A percentile compares a stretch with the other conserved stretches of the same genome.
Evolutionary conservation across 2,113 vertebrate species (phyloP).

Genomic region (Willisornis vidua): DNA sequence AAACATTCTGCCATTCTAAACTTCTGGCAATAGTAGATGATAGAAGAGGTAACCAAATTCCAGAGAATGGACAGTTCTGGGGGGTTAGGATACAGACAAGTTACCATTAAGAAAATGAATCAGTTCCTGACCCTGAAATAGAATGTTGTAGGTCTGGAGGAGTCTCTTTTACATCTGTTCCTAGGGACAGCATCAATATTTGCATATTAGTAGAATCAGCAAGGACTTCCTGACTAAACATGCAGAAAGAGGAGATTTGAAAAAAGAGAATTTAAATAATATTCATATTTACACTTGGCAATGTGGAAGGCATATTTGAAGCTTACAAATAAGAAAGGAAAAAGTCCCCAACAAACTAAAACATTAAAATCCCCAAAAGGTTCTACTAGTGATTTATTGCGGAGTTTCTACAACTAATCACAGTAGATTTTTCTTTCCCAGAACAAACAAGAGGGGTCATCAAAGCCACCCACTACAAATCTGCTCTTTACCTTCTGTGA

Average conservation of each 20-base stretch:
- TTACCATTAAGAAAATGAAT: neutral
- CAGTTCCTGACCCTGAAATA: neutral
- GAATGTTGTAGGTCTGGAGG: neutral
- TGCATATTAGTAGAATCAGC: neutral
- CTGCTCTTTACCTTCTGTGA: neutral
- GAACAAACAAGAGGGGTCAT: neutral
- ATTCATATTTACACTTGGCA: neutral
- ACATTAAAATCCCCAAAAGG: neutral
- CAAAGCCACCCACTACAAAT: neutral
- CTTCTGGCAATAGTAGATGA: neutral
- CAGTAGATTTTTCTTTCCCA: neutral
- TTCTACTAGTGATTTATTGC: neutral
- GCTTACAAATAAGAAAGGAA: neutral
- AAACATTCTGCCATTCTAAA: neutral
- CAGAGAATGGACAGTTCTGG: neutral
- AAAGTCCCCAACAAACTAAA: neutral
- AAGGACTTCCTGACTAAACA: neutral
- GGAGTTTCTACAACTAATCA: neutral
- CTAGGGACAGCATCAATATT: neutral
- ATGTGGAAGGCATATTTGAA: neutral
- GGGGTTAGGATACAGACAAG: neutral
- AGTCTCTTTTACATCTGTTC: neutral
- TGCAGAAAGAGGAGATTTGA: neutral
- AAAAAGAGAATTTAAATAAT: neutral
- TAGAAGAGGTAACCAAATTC: neutral